Evolutionary conservation across 2,113 vertebrate genomes (phyloP).

Genomic region (Syngnathoides biaculeatus): DNA sequence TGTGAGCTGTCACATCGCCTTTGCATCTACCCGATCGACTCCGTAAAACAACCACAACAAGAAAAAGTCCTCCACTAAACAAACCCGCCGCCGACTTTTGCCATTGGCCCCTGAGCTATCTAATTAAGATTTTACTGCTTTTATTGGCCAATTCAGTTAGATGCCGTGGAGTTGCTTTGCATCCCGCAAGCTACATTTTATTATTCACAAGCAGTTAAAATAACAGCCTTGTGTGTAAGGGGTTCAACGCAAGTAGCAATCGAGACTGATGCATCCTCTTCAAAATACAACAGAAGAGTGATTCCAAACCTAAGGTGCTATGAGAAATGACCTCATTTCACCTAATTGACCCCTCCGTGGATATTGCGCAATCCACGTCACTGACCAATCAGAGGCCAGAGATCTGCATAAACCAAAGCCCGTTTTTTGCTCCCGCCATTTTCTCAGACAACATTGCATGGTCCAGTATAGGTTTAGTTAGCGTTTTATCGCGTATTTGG

Average conservation of each 20-base stretch:
- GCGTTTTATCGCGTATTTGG: no score
- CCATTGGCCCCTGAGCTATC: not conserved
- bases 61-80: not conserved
- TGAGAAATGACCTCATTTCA: no score
- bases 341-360: no score
- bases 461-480: no score
- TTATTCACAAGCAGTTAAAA: not conserved
- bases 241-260: not conserved
- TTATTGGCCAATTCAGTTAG: not conserved
- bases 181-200: not conserved
- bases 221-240: not conserved
- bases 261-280: not conserved
- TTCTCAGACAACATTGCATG: no score
- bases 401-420: no score
- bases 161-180: not conserved
- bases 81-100: not conserved
- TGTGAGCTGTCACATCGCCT: conserved; percentile 4
- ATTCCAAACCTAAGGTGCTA: not conserved
- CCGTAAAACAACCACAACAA: not conserved
- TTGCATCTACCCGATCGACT: not conserved
- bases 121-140: not conserved
- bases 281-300: not conserved
- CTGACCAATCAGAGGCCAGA: no score
- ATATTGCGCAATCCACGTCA: no score
- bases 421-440: no score